Evolutionary conservation across 2,113 vertebrate species (phyloP).

Genomic region (Bambusicola thoracicus): DNA sequence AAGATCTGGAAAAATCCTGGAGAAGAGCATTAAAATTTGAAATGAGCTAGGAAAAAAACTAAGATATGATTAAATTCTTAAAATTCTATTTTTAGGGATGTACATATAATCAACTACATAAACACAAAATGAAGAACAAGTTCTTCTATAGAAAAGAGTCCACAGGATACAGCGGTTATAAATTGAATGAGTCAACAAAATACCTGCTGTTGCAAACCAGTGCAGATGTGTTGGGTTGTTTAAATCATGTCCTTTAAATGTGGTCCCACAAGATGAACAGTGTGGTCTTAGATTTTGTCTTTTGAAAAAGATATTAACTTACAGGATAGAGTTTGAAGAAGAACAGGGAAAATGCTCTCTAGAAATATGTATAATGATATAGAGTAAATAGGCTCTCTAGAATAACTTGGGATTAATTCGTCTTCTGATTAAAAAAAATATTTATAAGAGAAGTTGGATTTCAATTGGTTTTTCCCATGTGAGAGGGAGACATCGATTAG

Average conservation of each 20-base stretch:
- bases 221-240: background rate
- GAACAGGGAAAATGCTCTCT: background rate
- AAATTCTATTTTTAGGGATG: background rate
- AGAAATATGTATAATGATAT: background rate
- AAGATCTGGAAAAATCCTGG: background rate
- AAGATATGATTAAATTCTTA: background rate
- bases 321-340: background rate
- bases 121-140: background rate
- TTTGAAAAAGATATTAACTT: background rate
- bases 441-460: background rate
- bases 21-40: constrained; percentile 5
- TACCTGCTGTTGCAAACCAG: background rate
- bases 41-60: background rate
- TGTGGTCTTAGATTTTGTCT: background rate
- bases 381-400: background rate
- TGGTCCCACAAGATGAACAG: background rate
- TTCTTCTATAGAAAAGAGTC: background rate
- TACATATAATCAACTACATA: background rate
- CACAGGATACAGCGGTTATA: background rate
- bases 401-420: background rate
- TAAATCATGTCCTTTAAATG: background rate
- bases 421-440: background rate
- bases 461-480: background rate
- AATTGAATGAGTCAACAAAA: background rate
- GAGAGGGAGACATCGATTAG: background rate